These are phyloP conservation scores for Circaetus gallicus DNA, from an alignment of 2,113 vertebrate genomes.

Conservation along the genomic window DNA sequence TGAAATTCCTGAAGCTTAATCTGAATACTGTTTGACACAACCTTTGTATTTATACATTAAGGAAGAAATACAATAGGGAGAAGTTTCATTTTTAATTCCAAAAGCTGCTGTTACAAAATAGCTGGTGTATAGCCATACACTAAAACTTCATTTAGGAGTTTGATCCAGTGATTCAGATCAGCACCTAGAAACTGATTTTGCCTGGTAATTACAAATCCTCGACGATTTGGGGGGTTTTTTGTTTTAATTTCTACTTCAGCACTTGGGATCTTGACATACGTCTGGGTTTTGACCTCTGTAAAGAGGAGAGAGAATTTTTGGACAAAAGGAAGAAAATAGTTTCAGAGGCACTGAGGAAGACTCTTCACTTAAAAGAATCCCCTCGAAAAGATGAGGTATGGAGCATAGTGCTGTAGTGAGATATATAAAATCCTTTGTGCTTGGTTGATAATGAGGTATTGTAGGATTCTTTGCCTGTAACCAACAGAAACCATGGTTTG, in stretches of 20 bases:
- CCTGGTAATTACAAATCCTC: not conserved
- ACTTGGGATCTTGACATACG: constrained; percentile 75
- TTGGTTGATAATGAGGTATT: not conserved
- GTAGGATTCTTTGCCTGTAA: not conserved
- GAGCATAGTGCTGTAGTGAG: not conserved
- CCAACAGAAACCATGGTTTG: not conserved
- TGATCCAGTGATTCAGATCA: not conserved
- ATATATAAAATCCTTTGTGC: not conserved
- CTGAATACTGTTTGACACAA: not conserved
- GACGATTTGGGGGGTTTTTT: accelerated
- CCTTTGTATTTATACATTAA: not conserved
- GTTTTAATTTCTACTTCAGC: constrained; percentile 37
- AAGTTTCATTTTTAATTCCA: not conserved
- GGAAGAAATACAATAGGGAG: not conserved
- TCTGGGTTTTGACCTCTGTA: constrained; percentile 81
- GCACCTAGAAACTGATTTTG: not conserved
- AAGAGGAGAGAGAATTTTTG: constrained; percentile 78
- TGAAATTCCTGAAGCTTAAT: not conserved
- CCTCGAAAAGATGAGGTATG: constrained; percentile 71
- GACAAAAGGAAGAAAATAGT: constrained; percentile 74
- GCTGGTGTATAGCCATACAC: not conserved
- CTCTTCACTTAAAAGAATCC: constrained; percentile 64
- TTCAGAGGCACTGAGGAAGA: constrained; percentile 69
- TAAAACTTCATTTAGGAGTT: not conserved
- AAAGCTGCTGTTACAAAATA: not conserved